Evolutionary conservation across 2,113 vertebrate species (phyloP), one percentile per base, ranked within the genome.

Genomic region (Sphaerodactylus townsendi): DNA sequence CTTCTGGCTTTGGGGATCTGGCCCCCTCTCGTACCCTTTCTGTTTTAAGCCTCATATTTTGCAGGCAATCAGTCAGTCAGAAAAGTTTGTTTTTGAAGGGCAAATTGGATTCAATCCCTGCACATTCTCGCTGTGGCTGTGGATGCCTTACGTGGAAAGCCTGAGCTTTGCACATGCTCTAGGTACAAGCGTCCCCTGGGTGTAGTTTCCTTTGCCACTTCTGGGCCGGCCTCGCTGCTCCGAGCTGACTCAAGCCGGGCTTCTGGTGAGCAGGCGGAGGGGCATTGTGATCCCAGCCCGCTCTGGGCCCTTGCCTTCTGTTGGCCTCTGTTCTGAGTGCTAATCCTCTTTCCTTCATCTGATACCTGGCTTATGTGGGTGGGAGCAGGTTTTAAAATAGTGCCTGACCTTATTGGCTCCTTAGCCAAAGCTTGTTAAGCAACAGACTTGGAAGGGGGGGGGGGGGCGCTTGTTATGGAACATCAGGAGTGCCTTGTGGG

Each of bases 331-430:
- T 90, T 89, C 90, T 86, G 88, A 86, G 89, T 86, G 88, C 85
- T 93, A 92, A 93, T 91, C 90, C 91, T 73, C 86, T 94, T 92
- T 89, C 83, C 75, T 90, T 89, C 80, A 86, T 85, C 85, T 91
- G 87, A 83, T 72, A 93, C 91, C 87, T 92, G 90, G 77, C 1
- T 93, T 92, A 90, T 1, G 46, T 82, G 81, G 48, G 71, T 62
- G 72, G 86, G 79, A 81, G 90, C 2, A 41, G 85, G 35, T 77
- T 87, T 87, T 80, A 83, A 86, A 94, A 83, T 73, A 92, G 84
- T 77, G 59, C 3, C 87, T 90, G 92, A 92, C 91, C 93, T 93
- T 86, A 84, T 69, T 87, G 84, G 75, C 70, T 88, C 23, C 80
- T 21, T 53, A 44, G 33, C 8, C 50, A 91, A 88, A 23, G 65